Evolutionary conservation across 1,140 invertebrate species (phyloP).

Genomic region (Drosophila leontia): DNA sequence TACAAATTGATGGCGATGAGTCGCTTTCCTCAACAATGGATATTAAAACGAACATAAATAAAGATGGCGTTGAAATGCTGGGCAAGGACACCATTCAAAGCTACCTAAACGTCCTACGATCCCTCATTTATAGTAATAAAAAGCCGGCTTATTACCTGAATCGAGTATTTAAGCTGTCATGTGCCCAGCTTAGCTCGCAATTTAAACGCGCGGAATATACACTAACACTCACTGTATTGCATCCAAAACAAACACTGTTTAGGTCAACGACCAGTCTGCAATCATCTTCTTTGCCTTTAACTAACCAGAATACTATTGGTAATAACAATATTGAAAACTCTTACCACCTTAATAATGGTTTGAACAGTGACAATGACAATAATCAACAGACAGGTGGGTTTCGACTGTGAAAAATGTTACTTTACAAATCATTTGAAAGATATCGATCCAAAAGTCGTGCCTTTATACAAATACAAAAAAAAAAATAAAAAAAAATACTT

Average conservation of each 20-base stretch:
- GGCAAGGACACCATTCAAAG: conserved; percentile 93
- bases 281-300: conserved; percentile 13
- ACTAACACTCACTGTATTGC: conserved; percentile 90
- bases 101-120: conserved; percentile 91
- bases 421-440: neutral
- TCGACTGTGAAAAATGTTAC: neutral
- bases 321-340: conserved; percentile 22
- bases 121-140: conserved; percentile 96
- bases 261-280: conserved; percentile 56
- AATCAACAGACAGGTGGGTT: conserved; percentile 40
- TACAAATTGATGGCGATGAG: conserved; percentile 80
- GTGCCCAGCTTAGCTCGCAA: conserved; percentile 95
- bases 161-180: conserved; percentile 96
- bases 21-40: conserved; percentile 79
- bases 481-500: neutral
- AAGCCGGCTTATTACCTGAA: conserved; percentile 97
- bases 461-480: neutral
- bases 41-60: conserved; percentile 85
- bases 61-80: conserved; percentile 92
- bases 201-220: conserved; percentile 98
- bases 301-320: conserved; percentile 28
- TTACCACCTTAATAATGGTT: conserved; percentile 23
- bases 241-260: conserved; percentile 87
- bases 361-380: conserved; percentile 18
- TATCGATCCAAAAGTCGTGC: neutral